Evolutionary conservation across 2,797 vertebrate species (phyloP).

Genomic region (Pseudochaenichthys georgianus): DNA sequence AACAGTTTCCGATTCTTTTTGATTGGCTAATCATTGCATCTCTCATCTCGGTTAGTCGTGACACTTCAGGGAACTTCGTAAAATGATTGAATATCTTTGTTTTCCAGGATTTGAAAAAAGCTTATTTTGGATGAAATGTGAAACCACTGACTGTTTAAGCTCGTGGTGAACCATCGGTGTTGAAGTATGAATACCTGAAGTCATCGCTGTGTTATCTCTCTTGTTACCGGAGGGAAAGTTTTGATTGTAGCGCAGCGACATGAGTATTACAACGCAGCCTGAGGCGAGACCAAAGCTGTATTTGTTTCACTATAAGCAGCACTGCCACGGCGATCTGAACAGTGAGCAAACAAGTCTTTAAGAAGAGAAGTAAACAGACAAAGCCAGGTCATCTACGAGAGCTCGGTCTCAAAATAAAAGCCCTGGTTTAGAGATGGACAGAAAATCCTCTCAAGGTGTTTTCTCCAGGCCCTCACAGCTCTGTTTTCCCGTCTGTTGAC

Average conservation of each 20-base stretch:
- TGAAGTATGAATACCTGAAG: constrained; percentile 23
- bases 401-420: constrained; percentile 11
- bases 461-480: too few relatives aligned
- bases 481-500: background rate
- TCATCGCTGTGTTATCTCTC: constrained; percentile 13
- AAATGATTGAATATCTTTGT: background rate
- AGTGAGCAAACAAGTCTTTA: background rate
- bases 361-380: background rate
- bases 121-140: background rate
- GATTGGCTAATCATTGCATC: too few relatives aligned
- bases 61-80: background rate
- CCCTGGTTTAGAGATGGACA: background rate
- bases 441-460: background rate
- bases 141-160: background rate
- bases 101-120: background rate
- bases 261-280: constrained; percentile 18
- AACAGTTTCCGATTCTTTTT: too few relatives aligned
- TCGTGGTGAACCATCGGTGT: constrained; percentile 1
- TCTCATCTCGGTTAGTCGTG: background rate
- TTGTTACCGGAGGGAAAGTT: constrained; percentile 7
- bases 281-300: background rate
- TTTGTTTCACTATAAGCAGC: background rate
- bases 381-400: background rate
- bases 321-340: background rate
- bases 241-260: constrained; percentile 3